Evolutionary conservation across 2,888 invertebrate species (phyloP).

Genomic region (Sinotaia quadrata): DNA sequence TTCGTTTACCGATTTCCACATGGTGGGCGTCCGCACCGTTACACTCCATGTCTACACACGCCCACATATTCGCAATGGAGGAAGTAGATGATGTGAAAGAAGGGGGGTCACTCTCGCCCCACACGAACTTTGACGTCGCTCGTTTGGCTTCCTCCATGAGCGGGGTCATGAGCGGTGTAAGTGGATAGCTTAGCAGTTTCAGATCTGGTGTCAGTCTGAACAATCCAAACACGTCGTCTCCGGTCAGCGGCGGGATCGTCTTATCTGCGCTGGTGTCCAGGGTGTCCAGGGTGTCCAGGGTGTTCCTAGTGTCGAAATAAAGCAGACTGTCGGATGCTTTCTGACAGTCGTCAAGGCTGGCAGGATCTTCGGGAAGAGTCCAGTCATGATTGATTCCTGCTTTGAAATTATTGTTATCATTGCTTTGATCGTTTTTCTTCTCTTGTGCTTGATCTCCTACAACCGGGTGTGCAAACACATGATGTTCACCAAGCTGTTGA

Average conservation of each 20-base stretch:
- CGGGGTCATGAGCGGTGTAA: conserved; percentile 21
- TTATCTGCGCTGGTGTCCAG: conserved; percentile 2
- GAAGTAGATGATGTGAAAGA: conserved; percentile 5
- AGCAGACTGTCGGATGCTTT: no score
- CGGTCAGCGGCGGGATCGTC: conserved; percentile 10
- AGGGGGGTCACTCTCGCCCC: conserved; percentile 9
- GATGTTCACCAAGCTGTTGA: no score
- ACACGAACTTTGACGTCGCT: conserved; percentile 17
- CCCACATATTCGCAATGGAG: no score
- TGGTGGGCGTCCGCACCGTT: no score
- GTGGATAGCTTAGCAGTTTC: conserved; percentile 10
- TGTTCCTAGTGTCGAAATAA: background rate
- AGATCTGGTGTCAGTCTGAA: conserved; percentile 18
- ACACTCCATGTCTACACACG: no score
- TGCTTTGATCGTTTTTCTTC: no score
- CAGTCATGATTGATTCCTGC: background rate
- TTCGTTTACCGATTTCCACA: no score
- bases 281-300: background rate
- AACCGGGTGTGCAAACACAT: no score
- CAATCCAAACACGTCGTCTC: conserved; percentile 22
- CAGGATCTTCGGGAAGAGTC: background rate
- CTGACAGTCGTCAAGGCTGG: background rate
- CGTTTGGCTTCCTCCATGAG: conserved; percentile 19
- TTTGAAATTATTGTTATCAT: no score
- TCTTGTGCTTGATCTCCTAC: no score